Evolutionary conservation across 2,888 invertebrate genomes (phyloP).

Genomic region (Trissoscelio sp.): DNA sequence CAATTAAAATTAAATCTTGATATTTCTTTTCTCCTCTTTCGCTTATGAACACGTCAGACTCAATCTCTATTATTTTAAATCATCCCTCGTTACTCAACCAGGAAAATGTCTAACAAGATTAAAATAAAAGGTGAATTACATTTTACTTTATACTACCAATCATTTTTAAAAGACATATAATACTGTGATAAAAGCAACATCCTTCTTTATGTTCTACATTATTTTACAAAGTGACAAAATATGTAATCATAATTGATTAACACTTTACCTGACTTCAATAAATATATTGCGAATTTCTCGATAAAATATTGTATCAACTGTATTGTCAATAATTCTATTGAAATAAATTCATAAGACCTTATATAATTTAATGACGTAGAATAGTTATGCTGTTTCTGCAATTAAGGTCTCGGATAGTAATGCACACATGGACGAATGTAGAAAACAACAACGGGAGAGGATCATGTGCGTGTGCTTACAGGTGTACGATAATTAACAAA

Average conservation of each 20-base stretch:
- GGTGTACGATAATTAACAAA: slow-evolving; percentile 79
- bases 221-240: background rate
- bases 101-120: too few relatives aligned
- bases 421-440: slow-evolving; percentile 34
- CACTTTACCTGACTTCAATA: too few relatives aligned
- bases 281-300: too few relatives aligned
- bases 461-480: slow-evolving; percentile 60
- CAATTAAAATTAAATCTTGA: background rate
- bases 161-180: too few relatives aligned
- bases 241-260: background rate
- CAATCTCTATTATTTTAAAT: background rate
- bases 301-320: background rate
- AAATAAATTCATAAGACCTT: slow-evolving; percentile 30
- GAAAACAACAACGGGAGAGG: slow-evolving; percentile 20
- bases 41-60: background rate
- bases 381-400: slow-evolving; percentile 19
- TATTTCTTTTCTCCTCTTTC: slow-evolving; percentile 2
- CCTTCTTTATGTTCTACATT: background rate
- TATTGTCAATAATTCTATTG: slow-evolving; percentile 18
- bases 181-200: background rate
- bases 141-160: too few relatives aligned
- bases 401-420: slow-evolving; percentile 32
- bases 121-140: too few relatives aligned
- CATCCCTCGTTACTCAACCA: background rate
- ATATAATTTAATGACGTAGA: slow-evolving; percentile 24